Base-by-base conservation (phyloP, 2,113 vertebrate genomes). In the Notothenia rossii region DNA sequence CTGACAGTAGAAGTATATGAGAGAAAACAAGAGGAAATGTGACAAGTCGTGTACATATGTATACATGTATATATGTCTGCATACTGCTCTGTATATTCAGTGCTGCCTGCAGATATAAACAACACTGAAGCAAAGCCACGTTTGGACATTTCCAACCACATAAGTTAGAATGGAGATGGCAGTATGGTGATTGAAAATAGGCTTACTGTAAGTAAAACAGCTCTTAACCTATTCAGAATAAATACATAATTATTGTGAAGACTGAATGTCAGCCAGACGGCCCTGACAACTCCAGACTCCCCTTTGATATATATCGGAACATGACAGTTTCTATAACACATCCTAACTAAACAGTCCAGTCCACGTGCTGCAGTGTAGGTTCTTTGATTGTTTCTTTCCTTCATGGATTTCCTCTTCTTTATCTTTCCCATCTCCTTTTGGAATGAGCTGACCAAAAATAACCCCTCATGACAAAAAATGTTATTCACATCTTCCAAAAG, bases 241-340 rank as follows among this genome's bases (percentile, higher is more conserved):
- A 29, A 74, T 29, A 71, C 48, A 55, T 15, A 3, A 10, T 33
- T 82, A 18, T 49, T 48, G 20, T 54, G 20, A 33, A 40, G 33
- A 63, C 48, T 18, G 46, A 77, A 59, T 18, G 14, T 81, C 62
- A 83, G 62, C 70, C 79, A 76, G 84, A 61, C 54, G 46, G 33
- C 50, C 17, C 43, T 75, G 65, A 58, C 17, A 65, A 10, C 71
- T 77, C 59, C 25, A 61, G n/a, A 60, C 54, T 59, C n/a, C 61
- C 70, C 25, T 72, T 81, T 55, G 70, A 22, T 22, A 22, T 22
- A 76, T 67, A 60, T 83, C 53, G 70, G 53, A 86, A 51, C n/a
- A 62, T 77, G 77, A 22, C 58, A 79, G 70, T 73, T 75, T 78
- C 55, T 75, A 59, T 55, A 53, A 55, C 45, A 82, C 62, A 62